Percentiles rank a stretch among this genome's conserved stretches.
Conservation (phyloP, 1,140 invertebrate species). For the Samia ricini region DNA sequence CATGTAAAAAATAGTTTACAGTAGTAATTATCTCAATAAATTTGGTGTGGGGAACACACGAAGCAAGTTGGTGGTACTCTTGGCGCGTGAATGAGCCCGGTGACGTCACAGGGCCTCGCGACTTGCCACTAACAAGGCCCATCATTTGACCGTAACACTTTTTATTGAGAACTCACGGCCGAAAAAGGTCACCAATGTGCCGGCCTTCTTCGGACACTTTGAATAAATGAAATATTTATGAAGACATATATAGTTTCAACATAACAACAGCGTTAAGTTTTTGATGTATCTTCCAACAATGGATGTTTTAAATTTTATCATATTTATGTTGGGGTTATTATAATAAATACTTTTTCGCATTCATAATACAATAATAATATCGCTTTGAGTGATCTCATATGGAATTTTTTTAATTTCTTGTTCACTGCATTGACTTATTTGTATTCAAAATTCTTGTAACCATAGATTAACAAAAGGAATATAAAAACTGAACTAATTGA, state of each 20-base stretch:
- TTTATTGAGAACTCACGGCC: conserved; percentile 30
- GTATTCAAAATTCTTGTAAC: background rate
- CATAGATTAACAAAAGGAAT: no score
- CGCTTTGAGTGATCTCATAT: background rate
- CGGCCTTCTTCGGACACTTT: conserved; percentile 48
- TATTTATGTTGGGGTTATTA: background rate
- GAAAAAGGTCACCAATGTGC: conserved; percentile 5
- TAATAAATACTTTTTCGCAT: background rate
- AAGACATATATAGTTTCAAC: conserved; percentile 16
- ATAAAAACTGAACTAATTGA: no score
- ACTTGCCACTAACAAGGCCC: conserved; percentile 21
- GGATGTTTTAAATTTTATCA: conserved; percentile 20
- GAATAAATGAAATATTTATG: conserved; percentile 67
- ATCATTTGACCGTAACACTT: conserved; percentile 51
- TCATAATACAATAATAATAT: background rate
- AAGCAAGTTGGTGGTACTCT: background rate
- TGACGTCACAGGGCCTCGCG: background rate
- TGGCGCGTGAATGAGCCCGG: conserved; percentile 3
- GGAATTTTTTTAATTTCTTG: background rate
- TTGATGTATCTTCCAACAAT: conserved; percentile 12
- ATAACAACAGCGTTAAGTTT: conserved; percentile 2
- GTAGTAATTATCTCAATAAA: background rate
- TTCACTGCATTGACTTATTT: background rate
- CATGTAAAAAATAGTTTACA: background rate
- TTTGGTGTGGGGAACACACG: background rate